Percentiles rank a stretch among this genome's conserved stretches.
Evolutionary conservation across 64 coral and sea anemone species (phyloP).

Genomic region (Montipora foliosa): DNA sequence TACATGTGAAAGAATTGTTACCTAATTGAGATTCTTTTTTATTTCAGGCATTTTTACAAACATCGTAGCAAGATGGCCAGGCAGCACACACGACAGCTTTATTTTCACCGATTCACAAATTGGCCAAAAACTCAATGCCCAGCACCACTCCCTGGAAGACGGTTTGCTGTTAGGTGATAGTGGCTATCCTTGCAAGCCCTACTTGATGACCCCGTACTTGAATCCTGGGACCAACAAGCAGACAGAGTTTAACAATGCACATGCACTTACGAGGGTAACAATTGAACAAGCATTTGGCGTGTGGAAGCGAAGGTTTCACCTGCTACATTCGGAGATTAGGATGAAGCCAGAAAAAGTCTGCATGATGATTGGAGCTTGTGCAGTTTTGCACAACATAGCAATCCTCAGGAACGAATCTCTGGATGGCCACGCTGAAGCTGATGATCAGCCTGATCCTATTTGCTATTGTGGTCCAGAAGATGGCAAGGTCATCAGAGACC

Average conservation of each 20-base stretch:
- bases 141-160: background rate
- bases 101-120: background rate
- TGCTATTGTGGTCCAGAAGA: constrained; percentile 11
- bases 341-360: constrained; percentile 55
- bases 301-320: constrained; percentile 59
- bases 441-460: too few relatives aligned
- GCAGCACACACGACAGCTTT: constrained; percentile 24
- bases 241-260: constrained; percentile 39
- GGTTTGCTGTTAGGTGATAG: constrained; percentile 46
- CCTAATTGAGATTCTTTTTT: background rate
- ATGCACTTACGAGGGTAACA: constrained; percentile 21
- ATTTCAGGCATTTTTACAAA: constrained; percentile 26
- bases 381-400: constrained; percentile 37
- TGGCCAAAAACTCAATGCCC: background rate
- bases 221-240: constrained; percentile 18
- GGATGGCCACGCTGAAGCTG: too few relatives aligned
- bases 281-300: constrained; percentile 70
- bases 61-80: constrained; percentile 23
- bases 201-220: constrained; percentile 50
- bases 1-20: background rate
- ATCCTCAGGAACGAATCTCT: background rate
- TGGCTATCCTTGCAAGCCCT: constrained; percentile 45
- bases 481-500: background rate
- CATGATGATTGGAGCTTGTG: constrained; percentile 53
- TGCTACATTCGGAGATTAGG: constrained; percentile 53